These are phyloP conservation scores for Drosophila cognata DNA, from an alignment of 2,888 invertebrate species.

Conservation along the genomic window DNA sequence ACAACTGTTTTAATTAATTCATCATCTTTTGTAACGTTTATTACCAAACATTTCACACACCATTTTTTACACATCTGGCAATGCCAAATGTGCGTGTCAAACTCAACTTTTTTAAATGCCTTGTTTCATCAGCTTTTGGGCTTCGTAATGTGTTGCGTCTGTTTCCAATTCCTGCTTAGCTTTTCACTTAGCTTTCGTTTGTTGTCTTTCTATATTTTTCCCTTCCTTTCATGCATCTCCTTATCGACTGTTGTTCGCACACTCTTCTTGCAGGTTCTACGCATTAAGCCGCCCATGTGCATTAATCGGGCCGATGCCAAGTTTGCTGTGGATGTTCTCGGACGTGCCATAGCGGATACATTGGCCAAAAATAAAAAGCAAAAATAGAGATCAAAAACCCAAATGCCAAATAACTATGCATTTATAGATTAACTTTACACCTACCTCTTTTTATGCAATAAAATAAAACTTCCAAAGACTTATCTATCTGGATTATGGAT, in stretches of 20 bases:
- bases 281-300: constrained; percentile 99
- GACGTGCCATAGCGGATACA: constrained; percentile 86
- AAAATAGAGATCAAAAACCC: constrained; percentile 10
- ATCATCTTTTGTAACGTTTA: not conserved
- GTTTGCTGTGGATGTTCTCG: constrained; percentile 89
- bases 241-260: constrained; percentile 17
- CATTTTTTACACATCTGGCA: constrained; percentile 1
- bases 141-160: not conserved
- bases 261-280: constrained; percentile 88
- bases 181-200: not conserved
- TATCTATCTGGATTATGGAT: not conserved
- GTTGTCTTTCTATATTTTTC: constrained; percentile 2
- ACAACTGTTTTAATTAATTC: not conserved
- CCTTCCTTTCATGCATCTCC: constrained; percentile 19
- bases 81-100: not conserved
- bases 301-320: constrained; percentile 94
- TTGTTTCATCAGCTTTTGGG: not conserved
- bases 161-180: not conserved
- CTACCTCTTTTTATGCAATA: constrained; percentile 26
- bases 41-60: not conserved
- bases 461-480: constrained; percentile 25
- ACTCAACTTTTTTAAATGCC: not conserved
- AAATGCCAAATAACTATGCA: constrained; percentile 20
- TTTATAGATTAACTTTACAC: constrained; percentile 36
- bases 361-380: constrained; percentile 47